Base-by-base conservation (phyloP, 2,113 vertebrate species). In the Atrichornis clamosus region DNA sequence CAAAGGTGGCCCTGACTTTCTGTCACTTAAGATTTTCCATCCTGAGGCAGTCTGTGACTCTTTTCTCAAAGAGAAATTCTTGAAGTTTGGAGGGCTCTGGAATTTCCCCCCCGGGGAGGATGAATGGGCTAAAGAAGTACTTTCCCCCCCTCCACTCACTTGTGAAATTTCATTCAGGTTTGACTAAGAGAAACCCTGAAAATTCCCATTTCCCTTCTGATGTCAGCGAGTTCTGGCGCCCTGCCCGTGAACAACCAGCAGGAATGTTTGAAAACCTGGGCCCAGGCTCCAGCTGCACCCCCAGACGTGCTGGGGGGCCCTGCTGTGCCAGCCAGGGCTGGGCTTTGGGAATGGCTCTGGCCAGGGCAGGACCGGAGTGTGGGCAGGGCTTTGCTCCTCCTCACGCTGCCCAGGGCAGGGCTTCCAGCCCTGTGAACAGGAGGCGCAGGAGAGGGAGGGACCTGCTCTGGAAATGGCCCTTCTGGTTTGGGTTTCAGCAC, bases 121-220 rank as follows among this genome's bases (percentile, higher is more conserved):
- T 83, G 41, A 79, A 90, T 63, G 42, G 16, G 42, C 81, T 80
- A 52, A 52, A 49, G 60, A 50, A 87, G 74, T 64, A 62, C 49
- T 93, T 87, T 11, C 59, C 65, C 47, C 59, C 41, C 15, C 7
- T 41, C 33, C 37, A 7, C 39, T 68, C 62, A 13, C 79, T 84
- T 67, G 93, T 67, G 92, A 84, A 53, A 84, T 94, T 85, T 91
- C 82, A 70, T 96, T 91, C 95, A 88, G 91, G 82, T 93, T 93
- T 95, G 94, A 90, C 84, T 94, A 47, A 88, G 84, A 93, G 87
- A 94, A 96, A 15, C 72, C 52, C 75, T 86, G 90, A 91, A 75
- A 84, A 81, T 91, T 10, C 41, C 67, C 75, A 16, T 93, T 96
- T 94, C 85, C 91, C 67, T 41, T 62, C 16, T 94, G 95, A 69